A percentile compares a stretch with the other conserved stretches of the same genome.
These are phyloP conservation scores for Porites australiensis DNA, from an alignment of 64 coral and sea anemone species.

Conservation along the genomic window DNA sequence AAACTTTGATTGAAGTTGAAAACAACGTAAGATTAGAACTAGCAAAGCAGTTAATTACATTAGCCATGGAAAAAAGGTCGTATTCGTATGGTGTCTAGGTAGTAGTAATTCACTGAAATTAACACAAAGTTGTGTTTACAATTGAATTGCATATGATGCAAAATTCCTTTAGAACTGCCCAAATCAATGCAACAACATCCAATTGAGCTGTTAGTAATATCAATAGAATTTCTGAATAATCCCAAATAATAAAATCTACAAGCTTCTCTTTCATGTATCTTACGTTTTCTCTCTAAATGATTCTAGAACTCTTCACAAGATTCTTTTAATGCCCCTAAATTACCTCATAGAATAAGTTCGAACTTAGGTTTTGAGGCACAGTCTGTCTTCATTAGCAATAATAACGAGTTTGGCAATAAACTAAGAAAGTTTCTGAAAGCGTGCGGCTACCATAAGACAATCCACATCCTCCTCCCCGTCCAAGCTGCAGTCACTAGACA, in stretches of 20 bases:
- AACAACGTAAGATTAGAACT: neutral
- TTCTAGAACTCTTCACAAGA: conserved; percentile 8
- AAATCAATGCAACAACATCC: neutral
- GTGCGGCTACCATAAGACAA: neutral
- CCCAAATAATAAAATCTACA: too few relatives aligned
- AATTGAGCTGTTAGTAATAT: conserved; percentile 1
- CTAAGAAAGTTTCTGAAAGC: neutral
- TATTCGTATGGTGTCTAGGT: neutral
- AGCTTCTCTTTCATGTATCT: neutral
- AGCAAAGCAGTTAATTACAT: neutral
- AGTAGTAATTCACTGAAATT: neutral
- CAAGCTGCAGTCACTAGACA: conserved; percentile 72
- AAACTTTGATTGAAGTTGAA: neutral
- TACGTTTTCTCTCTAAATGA: neutral
- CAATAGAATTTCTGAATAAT: neutral
- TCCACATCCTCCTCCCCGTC: conserved; percentile 32
- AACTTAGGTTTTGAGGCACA: neutral
- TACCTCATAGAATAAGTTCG: neutral
- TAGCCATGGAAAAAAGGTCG: neutral
- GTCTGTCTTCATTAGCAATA: neutral
- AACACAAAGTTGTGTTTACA: conserved; percentile 44
- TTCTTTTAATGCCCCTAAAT: neutral
- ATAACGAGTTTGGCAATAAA: neutral
- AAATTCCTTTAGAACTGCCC: neutral
- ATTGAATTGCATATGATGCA: conserved; percentile 51